Evolutionary conservation across 2,888 invertebrate genomes (phyloP), one percentile per base, ranked within the genome.

Genomic region (Lordiphosa fenestrarum): DNA sequence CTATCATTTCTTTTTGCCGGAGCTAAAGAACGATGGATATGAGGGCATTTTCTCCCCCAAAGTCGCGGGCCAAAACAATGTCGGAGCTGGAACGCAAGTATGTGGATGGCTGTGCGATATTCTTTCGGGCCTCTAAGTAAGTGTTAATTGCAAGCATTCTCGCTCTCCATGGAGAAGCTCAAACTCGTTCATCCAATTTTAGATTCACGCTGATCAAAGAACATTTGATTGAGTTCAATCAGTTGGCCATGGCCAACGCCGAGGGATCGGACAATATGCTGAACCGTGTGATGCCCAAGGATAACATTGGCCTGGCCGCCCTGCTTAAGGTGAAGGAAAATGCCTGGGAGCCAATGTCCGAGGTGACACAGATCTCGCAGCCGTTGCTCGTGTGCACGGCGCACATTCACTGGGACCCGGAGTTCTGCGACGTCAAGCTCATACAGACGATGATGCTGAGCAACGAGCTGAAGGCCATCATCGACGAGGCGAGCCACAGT

Each of bases 401-500:
- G 35, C 99, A 99, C 91, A 97, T 99, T 83, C 99, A 99, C 90
- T 99, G 99, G 99, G 99, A 99, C 91, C 99, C 99, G 0, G 98
- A 99, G 91, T 99, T 95, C 91, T 98, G 98, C 89, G 99, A 99
- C 91, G 99, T 99, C 46, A 99, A 99, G 90, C 92, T 99, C 44
- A 98, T 99, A 71, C 99, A 99, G 91, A 98, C 98, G 35, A 98
- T 99, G 96, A 98, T 99, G 98, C 91, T 99, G 74, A 95, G 97
- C 91, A 95, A 97, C 89, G 98, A 99, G 90, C 91, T 99, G 77
- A 94, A 95, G 86, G 92, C 93, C 65, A 96, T 98, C 67, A 91
- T 96, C 68, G 96, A 97, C 86, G 96, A 96, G 89, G 95, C 95
- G 35, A 94, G 94, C 68, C 93, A 95, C 82, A 94, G 94, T 77